Conservation (phyloP, 1,140 invertebrate species). For the Drosophila rufa region DNA sequence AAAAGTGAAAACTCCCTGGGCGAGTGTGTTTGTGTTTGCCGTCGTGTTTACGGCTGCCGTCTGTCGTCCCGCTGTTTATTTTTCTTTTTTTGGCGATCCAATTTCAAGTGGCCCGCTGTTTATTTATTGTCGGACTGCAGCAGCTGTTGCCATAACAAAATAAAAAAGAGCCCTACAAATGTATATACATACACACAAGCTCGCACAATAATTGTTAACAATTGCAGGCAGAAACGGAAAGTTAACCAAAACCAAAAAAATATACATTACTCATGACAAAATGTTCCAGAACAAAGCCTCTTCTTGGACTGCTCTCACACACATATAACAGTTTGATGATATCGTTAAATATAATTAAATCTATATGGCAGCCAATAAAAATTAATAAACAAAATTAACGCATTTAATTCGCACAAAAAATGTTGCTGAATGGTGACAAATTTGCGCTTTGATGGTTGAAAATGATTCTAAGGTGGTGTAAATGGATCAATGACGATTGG, state of each 20-base stretch:
- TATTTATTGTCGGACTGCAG: conserved; percentile 76
- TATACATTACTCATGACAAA: conserved; percentile 26
- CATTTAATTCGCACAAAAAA: conserved; percentile 1
- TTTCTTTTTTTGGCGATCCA: conserved; percentile 80
- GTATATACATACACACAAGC: conserved; percentile 10
- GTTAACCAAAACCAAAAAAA: conserved; percentile 39
- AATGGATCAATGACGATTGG: neutral
- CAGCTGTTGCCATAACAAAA: conserved; percentile 80
- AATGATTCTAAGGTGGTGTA: neutral
- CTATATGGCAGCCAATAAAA: conserved; percentile 8
- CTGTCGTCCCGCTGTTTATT: conserved; percentile 62
- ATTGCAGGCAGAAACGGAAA: conserved; percentile 53
- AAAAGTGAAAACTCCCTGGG: conserved; percentile 74
- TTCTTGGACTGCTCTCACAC: conserved; percentile 16
- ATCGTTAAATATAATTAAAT: conserved; percentile 48
- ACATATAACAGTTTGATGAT: conserved; percentile 55
- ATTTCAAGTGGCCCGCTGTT: conserved; percentile 78
- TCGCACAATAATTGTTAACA: conserved; percentile 67
- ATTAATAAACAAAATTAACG: conserved; percentile 19
- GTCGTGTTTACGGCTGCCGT: conserved; percentile 35
- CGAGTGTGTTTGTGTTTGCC: conserved; percentile 44
- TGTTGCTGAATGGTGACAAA: neutral
- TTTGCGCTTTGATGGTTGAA: neutral
- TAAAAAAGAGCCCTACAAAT: conserved; percentile 25
- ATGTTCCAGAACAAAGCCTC: conserved; percentile 4